Evolutionary conservation across 1,140 invertebrate species (phyloP).

Genomic region (Drosophila cardini): DNA sequence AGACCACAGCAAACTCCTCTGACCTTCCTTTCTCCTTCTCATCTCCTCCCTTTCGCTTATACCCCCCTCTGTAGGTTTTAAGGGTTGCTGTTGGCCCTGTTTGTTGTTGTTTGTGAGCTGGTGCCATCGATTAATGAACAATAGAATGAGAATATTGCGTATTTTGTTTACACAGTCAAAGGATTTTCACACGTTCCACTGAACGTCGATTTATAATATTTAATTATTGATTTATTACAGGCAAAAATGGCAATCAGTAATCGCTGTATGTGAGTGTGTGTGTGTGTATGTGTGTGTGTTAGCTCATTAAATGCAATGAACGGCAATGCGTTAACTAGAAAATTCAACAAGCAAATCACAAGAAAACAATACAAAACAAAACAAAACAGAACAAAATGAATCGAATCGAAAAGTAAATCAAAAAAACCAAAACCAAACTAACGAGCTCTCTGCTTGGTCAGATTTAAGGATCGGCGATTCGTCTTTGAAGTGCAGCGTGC

Average conservation of each 20-base stretch:
- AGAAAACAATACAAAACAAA: slow-evolving; percentile 6
- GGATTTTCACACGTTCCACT: slow-evolving; percentile 77
- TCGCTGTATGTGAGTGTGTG: slow-evolving; percentile 4
- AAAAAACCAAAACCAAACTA: slow-evolving; percentile 38
- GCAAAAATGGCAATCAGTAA: slow-evolving; percentile 27
- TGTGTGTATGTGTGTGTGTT: slow-evolving; percentile 23
- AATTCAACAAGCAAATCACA: slow-evolving; percentile 50
- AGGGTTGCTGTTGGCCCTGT: slow-evolving; percentile 8
- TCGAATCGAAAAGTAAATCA: slow-evolving; percentile 28
- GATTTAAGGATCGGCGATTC: slow-evolving; percentile 50
- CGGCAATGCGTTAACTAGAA: slow-evolving; percentile 67
- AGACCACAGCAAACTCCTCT: slow-evolving; percentile 3
- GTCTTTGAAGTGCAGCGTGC: slow-evolving; percentile 66
- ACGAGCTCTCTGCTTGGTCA: slow-evolving; percentile 59
- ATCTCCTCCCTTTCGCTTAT: too few relatives aligned
- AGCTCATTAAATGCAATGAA: slow-evolving; percentile 65
- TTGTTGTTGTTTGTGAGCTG: slow-evolving; percentile 55
- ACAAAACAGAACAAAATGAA: slow-evolving; percentile 28
- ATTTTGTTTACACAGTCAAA: slow-evolving; percentile 69
- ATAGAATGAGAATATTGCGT: slow-evolving; percentile 63
- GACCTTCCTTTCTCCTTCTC: not conserved
- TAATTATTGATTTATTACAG: slow-evolving; percentile 78
- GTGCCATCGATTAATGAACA: slow-evolving; percentile 46
- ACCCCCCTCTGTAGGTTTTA: not conserved
- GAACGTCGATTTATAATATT: slow-evolving; percentile 54